These are phyloP conservation scores for Dissostichus mawsoni DNA, from an alignment of 2,113 vertebrate genomes.

Conservation along the genomic window DNA sequence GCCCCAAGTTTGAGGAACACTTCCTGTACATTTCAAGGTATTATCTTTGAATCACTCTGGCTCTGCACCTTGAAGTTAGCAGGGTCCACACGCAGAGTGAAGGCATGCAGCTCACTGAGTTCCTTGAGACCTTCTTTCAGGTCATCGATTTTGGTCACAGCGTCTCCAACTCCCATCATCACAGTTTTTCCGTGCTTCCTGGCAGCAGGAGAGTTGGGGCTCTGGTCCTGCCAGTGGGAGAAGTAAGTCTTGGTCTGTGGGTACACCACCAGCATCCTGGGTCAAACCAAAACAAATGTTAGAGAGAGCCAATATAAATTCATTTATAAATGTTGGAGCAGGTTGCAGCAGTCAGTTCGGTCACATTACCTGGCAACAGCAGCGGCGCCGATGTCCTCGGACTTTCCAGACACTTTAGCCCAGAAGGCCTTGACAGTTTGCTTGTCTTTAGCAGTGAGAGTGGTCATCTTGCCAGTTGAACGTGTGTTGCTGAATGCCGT, in stretches of 20 bases:
- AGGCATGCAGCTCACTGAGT: constrained; percentile 90
- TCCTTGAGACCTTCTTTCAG: constrained; percentile 72
- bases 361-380: constrained; percentile 84
- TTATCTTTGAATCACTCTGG: background rate
- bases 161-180: constrained; percentile 69
- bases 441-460: constrained; percentile 80
- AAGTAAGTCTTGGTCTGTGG: constrained; percentile 93
- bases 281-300: background rate
- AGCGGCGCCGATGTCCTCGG: constrained; percentile 67
- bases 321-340: background rate
- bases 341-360: background rate
- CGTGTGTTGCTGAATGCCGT: constrained; percentile 12
- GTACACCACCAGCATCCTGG: constrained; percentile 82
- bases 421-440: constrained; percentile 77
- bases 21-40: background rate
- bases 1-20: background rate
- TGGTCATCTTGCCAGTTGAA: constrained; percentile 80
- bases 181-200: constrained; percentile 84
- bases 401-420: constrained; percentile 65
- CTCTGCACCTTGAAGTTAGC: constrained; percentile 83
- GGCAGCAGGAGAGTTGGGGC: constrained; percentile 70
- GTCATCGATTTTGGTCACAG: constrained; percentile 83
- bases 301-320: too few relatives aligned
- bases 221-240: constrained; percentile 85
- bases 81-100: constrained; percentile 88